Evolutionary conservation across 2,797 vertebrate genomes (phyloP).

Genomic region (Selene dorsalis): DNA sequence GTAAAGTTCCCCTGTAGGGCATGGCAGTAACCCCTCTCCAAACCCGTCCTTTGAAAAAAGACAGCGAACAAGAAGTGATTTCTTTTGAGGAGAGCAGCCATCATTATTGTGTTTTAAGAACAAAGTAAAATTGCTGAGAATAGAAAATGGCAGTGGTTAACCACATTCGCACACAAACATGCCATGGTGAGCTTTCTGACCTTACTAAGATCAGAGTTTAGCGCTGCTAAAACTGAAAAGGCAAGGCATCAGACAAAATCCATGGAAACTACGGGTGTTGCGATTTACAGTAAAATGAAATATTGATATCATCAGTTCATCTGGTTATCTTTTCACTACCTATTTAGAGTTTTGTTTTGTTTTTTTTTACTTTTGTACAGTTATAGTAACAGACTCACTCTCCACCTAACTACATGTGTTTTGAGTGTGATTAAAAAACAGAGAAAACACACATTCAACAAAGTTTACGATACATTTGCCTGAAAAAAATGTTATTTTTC

Average conservation of each 20-base stretch:
- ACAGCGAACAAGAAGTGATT: slow-evolving; percentile 57
- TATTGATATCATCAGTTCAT: too few relatives aligned
- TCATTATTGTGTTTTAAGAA: slow-evolving; percentile 64
- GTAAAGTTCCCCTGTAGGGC: slow-evolving; percentile 45
- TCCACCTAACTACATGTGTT: too few relatives aligned
- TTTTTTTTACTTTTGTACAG: too few relatives aligned
- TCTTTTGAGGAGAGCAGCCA: slow-evolving; percentile 59
- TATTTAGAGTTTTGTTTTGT: too few relatives aligned
- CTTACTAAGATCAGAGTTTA: slow-evolving; percentile 33
- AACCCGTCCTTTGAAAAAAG: slow-evolving; percentile 28
- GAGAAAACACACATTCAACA: too few relatives aligned
- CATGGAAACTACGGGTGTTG: slow-evolving; percentile 7
- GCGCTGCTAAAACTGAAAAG: slow-evolving; percentile 23
- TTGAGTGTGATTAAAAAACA: too few relatives aligned
- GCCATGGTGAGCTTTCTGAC: slow-evolving; percentile 21
- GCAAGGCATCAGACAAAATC: slow-evolving; percentile 14
- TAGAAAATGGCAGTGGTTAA: slow-evolving; percentile 64
- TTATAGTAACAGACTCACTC: too few relatives aligned
- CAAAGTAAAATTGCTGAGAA: slow-evolving; percentile 60
- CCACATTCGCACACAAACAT: slow-evolving; percentile 58
- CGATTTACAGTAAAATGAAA: too few relatives aligned
- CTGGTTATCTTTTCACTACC: too few relatives aligned
- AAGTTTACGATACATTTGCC: too few relatives aligned
- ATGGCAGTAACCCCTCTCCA: slow-evolving; percentile 31
- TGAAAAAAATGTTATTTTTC: too few relatives aligned